Evolutionary conservation across 2,888 invertebrate genomes (phyloP).

Genomic region (Aspidiotus destructor): DNA sequence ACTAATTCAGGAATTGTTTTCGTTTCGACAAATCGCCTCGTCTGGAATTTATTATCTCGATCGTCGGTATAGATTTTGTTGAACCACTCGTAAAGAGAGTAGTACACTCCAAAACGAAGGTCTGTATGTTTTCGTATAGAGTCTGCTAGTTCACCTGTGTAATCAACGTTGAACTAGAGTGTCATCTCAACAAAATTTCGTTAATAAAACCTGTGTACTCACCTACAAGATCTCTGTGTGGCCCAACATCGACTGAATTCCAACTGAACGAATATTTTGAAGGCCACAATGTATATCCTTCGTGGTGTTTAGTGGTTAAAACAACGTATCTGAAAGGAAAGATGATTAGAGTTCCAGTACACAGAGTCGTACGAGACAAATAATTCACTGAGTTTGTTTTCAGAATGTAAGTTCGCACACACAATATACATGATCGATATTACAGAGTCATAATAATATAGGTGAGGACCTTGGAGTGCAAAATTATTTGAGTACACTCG

Average conservation of each 20-base stretch:
- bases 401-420: too few relatives aligned
- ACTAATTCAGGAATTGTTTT: slow-evolving; percentile 73
- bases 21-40: slow-evolving; percentile 55
- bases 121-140: slow-evolving; percentile 54
- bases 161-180: too few relatives aligned
- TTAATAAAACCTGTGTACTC: slow-evolving; percentile 32
- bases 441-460: too few relatives aligned
- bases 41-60: slow-evolving; percentile 53
- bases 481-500: too few relatives aligned
- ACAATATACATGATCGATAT: too few relatives aligned
- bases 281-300: slow-evolving; percentile 78
- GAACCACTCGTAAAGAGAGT: slow-evolving; percentile 80
- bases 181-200: too few relatives aligned
- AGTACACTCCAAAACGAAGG: slow-evolving; percentile 72
- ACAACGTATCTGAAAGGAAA: slow-evolving; percentile 57
- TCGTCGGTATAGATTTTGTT: slow-evolving; percentile 70
- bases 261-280: slow-evolving; percentile 71
- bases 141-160: slow-evolving; percentile 53
- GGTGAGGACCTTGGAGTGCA: too few relatives aligned
- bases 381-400: too few relatives aligned
- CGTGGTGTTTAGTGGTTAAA: slow-evolving; percentile 79
- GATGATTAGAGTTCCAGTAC: too few relatives aligned
- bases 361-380: too few relatives aligned
- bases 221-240: slow-evolving; percentile 65
- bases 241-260: slow-evolving; percentile 72